Percentiles rank a stretch among this genome's conserved stretches.
Conservation (phyloP, 2,113 vertebrate genomes). For the Stegostoma tigrinum region DNA sequence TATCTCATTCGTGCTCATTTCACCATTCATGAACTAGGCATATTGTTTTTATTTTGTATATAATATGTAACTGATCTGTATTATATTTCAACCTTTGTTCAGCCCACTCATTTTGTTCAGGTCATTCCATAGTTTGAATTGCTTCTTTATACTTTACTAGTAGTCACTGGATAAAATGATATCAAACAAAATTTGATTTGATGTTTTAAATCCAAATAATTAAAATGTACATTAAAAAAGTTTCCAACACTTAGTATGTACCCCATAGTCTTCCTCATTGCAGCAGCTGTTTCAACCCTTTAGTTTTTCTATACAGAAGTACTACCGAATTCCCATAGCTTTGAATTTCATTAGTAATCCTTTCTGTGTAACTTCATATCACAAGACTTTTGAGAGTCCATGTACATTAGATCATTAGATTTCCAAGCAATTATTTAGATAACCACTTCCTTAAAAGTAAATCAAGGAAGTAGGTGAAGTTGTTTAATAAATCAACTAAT, state of each 20-base stretch:
- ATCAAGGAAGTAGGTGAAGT: neutral
- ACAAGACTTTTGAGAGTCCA: neutral
- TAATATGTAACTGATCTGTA: neutral
- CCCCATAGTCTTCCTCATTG: neutral
- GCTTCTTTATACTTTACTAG: neutral
- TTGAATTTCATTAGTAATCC: neutral
- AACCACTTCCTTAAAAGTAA: neutral
- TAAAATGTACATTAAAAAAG: neutral
- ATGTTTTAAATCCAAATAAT: neutral
- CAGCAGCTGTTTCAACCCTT: neutral
- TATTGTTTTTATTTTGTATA: neutral
- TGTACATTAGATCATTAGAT: neutral
- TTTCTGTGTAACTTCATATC: neutral
- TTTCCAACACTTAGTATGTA: neutral
- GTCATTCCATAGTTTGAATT: neutral
- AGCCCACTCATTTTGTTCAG: neutral
- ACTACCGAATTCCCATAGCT: neutral
- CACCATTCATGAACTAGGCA: neutral
- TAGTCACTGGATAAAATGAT: too few species aligned
- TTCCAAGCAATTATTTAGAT: neutral
- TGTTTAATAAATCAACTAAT: neutral
- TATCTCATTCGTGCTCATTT: neutral
- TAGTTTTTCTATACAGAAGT: neutral
- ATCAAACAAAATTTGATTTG: neutral
- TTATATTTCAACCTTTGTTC: neutral